Conservation (phyloP, 2,113 vertebrate genomes). For the Cephalopterus ornatus region DNA sequence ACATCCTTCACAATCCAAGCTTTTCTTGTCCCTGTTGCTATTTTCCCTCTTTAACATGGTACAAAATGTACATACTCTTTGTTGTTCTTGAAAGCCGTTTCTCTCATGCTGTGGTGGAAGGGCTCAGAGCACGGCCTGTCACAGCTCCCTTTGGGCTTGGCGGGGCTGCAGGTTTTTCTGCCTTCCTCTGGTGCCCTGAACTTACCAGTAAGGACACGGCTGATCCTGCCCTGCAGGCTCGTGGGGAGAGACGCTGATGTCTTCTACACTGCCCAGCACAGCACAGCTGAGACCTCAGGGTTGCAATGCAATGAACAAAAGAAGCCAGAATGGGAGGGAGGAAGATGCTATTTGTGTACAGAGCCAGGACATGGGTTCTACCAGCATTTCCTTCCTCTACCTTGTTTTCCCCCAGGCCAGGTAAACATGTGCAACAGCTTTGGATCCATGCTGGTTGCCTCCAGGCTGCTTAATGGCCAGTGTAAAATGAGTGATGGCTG, state of each 20-base stretch:
- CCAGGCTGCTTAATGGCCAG: constrained; percentile 11
- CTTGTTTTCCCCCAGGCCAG: neutral
- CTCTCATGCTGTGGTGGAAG: neutral
- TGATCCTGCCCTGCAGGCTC: neutral
- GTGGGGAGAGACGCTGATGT: neutral
- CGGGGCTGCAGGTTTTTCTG: fast-evolving
- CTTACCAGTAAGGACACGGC: neutral
- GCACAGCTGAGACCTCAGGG: neutral
- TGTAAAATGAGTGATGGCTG: neutral
- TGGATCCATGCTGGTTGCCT: neutral
- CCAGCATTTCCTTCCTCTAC: neutral
- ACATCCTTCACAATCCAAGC: constrained; percentile 1
- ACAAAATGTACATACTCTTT: neutral
- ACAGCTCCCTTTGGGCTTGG: neutral
- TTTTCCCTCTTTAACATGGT: neutral
- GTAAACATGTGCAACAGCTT: neutral
- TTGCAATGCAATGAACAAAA: neutral
- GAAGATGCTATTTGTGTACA: neutral
- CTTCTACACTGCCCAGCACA: neutral
- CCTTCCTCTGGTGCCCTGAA: neutral
- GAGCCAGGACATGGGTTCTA: neutral
- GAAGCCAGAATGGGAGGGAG: neutral
- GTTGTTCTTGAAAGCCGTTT: neutral
- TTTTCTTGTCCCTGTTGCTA: neutral
- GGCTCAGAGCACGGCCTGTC: neutral